Base-by-base conservation (phyloP, 1,140 invertebrate species). In the Drosophila fuyamai region DNA sequence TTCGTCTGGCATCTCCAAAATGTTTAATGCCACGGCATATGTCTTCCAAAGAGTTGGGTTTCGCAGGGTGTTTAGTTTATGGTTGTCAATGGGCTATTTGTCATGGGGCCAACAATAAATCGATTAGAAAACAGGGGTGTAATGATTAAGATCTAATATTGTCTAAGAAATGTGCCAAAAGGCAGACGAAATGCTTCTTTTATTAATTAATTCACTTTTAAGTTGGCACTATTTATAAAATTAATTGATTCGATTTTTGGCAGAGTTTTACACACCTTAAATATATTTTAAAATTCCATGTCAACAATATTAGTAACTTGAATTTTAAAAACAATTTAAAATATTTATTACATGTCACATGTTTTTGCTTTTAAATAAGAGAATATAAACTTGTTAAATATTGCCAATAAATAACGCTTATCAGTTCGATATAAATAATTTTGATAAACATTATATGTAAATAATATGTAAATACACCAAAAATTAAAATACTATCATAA, bases 21-120 rank as follows among this genome's bases (percentile, higher is more conserved):
- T 67, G 72, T 40, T 58, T 38, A 38, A 57, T 47, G 29, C 62
- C 61, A 16, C 12, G 14, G 29, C 29, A 63, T 75, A 44, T 38
- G 63, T 76, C 48, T 66, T n/a, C 8, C 1, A 14, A 36, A 58
- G 67, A 71, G 53, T 58, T 57, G 27, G 50, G 47, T 56, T 68
- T 67, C 61, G 16, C 38, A 9, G 27, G 29, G 5, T 50, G 61
- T 76, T 76, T 76, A 76, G 73, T 66, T 76, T 75, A 65, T 56
- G 40, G 72, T 40, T 76, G 71, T 66, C 71, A 66, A 51, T 65
- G 47, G 59, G 35, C 38, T 14, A 76, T 76, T 67, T 59, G 60
- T 76, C 41, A 59, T 76, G 41, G 27, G 38, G 16, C 18, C 43
- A 68, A 56, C 65, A 4, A 56, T 40, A 51, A 70, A 70, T 44